Evolutionary conservation across 2,113 vertebrate genomes (phyloP).

Genomic region (Urocolius indicus): DNA sequence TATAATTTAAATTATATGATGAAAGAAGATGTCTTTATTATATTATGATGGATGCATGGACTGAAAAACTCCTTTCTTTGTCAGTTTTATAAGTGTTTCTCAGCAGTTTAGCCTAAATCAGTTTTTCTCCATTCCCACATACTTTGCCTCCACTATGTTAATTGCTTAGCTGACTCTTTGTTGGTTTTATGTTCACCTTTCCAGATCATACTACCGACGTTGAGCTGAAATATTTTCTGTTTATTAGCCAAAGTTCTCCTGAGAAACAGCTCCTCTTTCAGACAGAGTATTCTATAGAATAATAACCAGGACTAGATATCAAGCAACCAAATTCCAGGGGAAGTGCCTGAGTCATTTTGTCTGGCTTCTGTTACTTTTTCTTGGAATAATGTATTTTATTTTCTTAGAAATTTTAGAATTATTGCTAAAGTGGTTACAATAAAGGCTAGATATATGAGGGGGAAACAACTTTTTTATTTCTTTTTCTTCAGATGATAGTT

Average conservation of each 20-base stretch:
- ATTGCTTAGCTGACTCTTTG: background rate
- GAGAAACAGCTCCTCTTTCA: constrained; percentile 25
- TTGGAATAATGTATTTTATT: constrained; percentile 7
- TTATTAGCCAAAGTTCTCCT: constrained; percentile 20
- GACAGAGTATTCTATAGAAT: constrained; percentile 15
- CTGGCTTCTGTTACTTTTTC: constrained; percentile 9
- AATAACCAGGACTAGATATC: constrained; percentile 55
- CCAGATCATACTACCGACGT: background rate
- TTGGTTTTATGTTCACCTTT: background rate
- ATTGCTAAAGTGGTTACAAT: background rate
- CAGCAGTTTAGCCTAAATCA: background rate
- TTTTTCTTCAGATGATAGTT: background rate
- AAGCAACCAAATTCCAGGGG: constrained; percentile 31
- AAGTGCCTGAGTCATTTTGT: constrained; percentile 28
- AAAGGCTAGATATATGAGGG: background rate
- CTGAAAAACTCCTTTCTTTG: background rate
- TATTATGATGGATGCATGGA: background rate
- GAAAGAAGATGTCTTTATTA: background rate
- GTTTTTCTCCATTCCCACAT: background rate
- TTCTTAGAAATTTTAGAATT: constrained; percentile 23
- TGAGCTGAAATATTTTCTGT: constrained; percentile 6
- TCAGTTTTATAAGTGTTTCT: background rate
- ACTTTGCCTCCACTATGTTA: background rate
- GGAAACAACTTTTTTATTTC: background rate
- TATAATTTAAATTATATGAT: background rate